phyloP scores from a whole-genome alignment of 37 sponge, comb jelly and placozoan genomes.

The Crambe crambe region DNA sequence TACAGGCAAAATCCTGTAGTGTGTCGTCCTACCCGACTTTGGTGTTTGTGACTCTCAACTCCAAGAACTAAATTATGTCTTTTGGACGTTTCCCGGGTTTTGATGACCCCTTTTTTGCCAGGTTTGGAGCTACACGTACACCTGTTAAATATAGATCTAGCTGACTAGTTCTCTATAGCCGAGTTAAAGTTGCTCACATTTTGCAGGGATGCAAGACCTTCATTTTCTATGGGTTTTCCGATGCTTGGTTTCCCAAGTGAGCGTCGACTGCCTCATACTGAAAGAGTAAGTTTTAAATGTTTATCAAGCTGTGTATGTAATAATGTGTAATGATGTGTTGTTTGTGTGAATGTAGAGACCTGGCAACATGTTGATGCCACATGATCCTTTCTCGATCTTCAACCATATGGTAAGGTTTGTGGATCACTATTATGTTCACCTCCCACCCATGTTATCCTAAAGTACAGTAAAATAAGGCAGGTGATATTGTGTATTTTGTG shows the following conservation, averaged over 20 bases:
- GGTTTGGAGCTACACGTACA: background rate
- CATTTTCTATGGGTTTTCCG: background rate
- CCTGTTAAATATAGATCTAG: no score
- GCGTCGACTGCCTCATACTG: background rate
- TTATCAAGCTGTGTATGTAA: background rate
- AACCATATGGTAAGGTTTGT: conserved; percentile 3
- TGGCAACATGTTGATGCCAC: background rate
- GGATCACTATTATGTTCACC: background rate
- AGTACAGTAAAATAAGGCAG: background rate
- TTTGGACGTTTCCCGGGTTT: conserved; percentile 5
- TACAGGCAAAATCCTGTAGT: no score
- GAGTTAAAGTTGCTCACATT: no score
- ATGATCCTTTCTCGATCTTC: conserved; percentile 21
- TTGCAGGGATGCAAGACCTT: no score
- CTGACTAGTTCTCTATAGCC: background rate
- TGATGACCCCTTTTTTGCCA: conserved; percentile 39
- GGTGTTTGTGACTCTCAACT: no score
- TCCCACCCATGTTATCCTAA: background rate
- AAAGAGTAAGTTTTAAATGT: background rate
- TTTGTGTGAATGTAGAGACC: background rate
- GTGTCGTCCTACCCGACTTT: no score
- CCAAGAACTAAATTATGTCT: no score
- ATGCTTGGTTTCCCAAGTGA: background rate
- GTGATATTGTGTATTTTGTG: no score
- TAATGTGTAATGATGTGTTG: background rate